A percentile compares a stretch with the other conserved stretches of the same genome.
Conservation (phyloP, 2,113 vertebrate genomes). For the western clawed frog (Xenopus tropicalis) region DNA sequence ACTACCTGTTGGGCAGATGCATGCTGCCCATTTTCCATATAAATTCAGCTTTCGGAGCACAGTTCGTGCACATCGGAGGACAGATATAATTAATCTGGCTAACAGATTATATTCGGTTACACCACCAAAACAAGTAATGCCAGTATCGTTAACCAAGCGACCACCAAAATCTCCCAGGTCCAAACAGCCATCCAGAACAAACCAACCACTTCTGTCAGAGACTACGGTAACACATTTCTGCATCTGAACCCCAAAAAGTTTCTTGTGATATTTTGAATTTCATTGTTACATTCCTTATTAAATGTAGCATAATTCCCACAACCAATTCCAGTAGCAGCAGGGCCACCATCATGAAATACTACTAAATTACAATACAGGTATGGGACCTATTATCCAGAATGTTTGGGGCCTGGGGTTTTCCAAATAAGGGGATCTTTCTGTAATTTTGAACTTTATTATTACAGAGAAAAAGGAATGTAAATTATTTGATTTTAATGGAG, state of each 20-base stretch:
- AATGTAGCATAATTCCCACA: constrained; percentile 31
- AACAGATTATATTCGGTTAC: constrained; percentile 59
- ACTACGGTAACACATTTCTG: constrained; percentile 63
- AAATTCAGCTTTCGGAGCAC: neutral
- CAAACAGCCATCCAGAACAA: constrained; percentile 89
- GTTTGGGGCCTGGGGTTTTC: too few species aligned
- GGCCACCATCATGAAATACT: too few species aligned
- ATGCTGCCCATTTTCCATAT: neutral
- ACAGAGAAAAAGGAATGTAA: too few species aligned
- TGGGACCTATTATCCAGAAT: too few species aligned
- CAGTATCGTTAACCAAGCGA: constrained; percentile 71
- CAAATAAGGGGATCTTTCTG: too few species aligned
- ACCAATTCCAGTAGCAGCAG: neutral
- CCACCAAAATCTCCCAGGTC: constrained; percentile 86
- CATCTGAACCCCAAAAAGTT: constrained; percentile 18
- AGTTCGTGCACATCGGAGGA: neutral
- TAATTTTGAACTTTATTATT: too few species aligned
- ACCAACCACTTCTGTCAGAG: constrained; percentile 69
- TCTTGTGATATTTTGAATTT: constrained; percentile 29
- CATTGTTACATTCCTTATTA: constrained; percentile 36
- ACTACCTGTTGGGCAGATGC: neutral
- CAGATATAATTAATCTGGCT: constrained; percentile 3
- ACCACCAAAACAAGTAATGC: constrained; percentile 56
- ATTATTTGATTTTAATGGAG: too few species aligned
- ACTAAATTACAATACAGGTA: too few species aligned